Evolutionary conservation across 2,113 vertebrate genomes (phyloP).

Genomic region (Lota lota): DNA sequence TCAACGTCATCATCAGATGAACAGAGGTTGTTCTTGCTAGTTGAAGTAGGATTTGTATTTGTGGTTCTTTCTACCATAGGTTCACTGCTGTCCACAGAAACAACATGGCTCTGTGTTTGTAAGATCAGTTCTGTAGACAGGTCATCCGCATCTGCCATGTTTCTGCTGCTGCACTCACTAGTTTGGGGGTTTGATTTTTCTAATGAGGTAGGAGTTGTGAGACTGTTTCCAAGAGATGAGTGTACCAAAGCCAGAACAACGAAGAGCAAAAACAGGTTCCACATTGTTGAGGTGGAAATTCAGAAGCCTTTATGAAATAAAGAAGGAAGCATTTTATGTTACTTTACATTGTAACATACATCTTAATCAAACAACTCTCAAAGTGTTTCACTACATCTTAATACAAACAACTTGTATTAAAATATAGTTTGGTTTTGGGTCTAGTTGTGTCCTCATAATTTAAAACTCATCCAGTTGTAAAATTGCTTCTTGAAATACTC

Average conservation of each 20-base stretch:
- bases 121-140: slow-evolving; percentile 6
- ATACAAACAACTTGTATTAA: too few relatives aligned
- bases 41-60: not conserved
- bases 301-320: slow-evolving; percentile 30
- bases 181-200: slow-evolving; percentile 2
- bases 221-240: slow-evolving; percentile 32
- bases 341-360: not conserved
- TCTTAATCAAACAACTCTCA: too few relatives aligned
- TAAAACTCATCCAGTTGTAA: too few relatives aligned
- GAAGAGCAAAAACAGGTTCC: slow-evolving; percentile 12
- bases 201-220: slow-evolving; percentile 21
- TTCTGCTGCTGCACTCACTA: not conserved
- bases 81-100: slow-evolving; percentile 36
- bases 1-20: not conserved
- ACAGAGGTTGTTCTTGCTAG: not conserved
- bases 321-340: not conserved
- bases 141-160: not conserved
- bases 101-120: slow-evolving; percentile 12
- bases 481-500: too few relatives aligned
- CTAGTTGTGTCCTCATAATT: too few relatives aligned
- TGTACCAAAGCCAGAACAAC: slow-evolving; percentile 22
- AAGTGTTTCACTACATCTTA: too few relatives aligned
- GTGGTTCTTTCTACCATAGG: not conserved
- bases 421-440: too few relatives aligned
- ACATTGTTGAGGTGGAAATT: slow-evolving; percentile 36